These are phyloP conservation scores for Chalcosyrphus nemorum DNA, from an alignment of 2,888 invertebrate species.

Conservation along the genomic window DNA sequence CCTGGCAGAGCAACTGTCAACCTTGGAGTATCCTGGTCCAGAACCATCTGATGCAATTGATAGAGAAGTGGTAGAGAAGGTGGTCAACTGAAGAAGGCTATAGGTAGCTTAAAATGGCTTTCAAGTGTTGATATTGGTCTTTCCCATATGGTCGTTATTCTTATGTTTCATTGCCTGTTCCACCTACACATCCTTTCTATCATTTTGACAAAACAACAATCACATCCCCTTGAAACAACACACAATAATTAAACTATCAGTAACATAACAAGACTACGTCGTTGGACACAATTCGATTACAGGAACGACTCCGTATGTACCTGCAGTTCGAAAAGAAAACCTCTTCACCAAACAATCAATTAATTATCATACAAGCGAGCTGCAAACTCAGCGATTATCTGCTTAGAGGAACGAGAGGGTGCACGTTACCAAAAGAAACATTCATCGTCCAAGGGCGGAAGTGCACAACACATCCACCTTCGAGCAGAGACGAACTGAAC, in stretches of 20 bases:
- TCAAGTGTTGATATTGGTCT: too few relatives aligned
- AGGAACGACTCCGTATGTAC: not conserved
- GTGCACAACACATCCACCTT: constrained; percentile 37
- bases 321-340: constrained; percentile 11
- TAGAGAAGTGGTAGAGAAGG: too few relatives aligned
- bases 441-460: constrained; percentile 16
- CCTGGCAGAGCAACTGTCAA: too few relatives aligned
- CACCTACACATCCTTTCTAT: not conserved
- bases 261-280: constrained; percentile 27
- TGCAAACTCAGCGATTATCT: constrained; percentile 57
- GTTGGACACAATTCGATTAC: constrained; percentile 37
- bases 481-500: not conserved
- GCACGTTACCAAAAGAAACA: constrained; percentile 21
- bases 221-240: not conserved
- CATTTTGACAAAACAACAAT: not conserved
- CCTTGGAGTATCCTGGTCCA: too few relatives aligned
- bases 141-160: too few relatives aligned
- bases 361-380: constrained; percentile 48
- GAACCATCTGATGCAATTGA: too few relatives aligned
- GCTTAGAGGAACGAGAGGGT: constrained; percentile 25
- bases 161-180: too few relatives aligned
- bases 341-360: constrained; percentile 53
- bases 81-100: too few relatives aligned
- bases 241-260: constrained; percentile 58
- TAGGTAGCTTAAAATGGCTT: too few relatives aligned